Base-by-base conservation (phyloP, 2,888 invertebrate species). In the Psococerastis gibbosa region DNA sequence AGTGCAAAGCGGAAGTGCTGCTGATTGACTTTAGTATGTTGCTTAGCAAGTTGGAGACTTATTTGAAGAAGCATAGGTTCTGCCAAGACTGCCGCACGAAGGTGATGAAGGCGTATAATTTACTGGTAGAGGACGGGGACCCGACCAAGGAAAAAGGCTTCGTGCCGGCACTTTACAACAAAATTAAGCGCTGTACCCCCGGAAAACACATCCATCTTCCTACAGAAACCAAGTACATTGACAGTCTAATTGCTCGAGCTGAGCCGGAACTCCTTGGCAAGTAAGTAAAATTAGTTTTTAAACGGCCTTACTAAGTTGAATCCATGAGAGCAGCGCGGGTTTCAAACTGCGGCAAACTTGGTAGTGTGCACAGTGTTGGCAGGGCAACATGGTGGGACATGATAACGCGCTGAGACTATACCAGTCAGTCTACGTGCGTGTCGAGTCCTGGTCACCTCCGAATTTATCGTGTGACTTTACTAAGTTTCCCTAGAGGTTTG, bases 51-150 rank as follows among this genome's bases (percentile, higher is more conserved):
- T 68, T 92, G 32, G 88, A 91, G 56, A 82, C 78, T 52, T 92
- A 92, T 63, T 70, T 92, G 47, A 73, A 83, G 52, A 92, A 92
- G 65, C 91, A 92, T 60, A 71, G 71, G 52, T 92, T 92, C 63
- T 92, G 92, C 58, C 77, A 80, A 2, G 92, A 92, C 58, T 92
- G 92, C 59, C 80, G 88, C 53, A 83, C 87, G 50, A 92, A 91
- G 70, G 89, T 92, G 48, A 60, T 73, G 51, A 69, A 75, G 58
- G 92, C 92, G 44, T 91, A 87, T 62, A 78, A 80, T 54, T 70
- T 92, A 53, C 67, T 94, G 57, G 79, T 88, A 20, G 85, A 80
- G 59, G 84, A 84, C 55, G 72, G 73, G 35, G 84, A 87, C 53
- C 80, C 81, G 46, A 69, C 75, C 41, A 81, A 83, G 58, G 91